Conservation (phyloP, 2,113 vertebrate genomes). For the Xenopus borealis region DNA sequence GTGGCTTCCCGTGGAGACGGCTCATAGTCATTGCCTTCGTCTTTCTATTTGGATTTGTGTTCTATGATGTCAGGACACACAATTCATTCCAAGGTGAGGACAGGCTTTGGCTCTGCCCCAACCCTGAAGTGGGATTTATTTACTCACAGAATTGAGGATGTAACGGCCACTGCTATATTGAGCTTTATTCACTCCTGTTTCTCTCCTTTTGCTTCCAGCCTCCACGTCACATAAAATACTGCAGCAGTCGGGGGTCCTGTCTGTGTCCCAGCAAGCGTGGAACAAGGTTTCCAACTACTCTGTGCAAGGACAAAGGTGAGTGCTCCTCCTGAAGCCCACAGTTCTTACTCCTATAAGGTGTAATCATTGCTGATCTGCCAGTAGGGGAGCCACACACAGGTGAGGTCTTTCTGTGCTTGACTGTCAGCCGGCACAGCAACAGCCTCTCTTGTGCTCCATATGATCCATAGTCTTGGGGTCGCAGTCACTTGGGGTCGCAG, state of each 20-base stretch:
- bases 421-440: no score
- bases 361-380: no score
- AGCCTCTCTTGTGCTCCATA: no score
- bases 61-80: slow-evolving; percentile 75
- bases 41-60: slow-evolving; percentile 68
- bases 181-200: slow-evolving; percentile 6
- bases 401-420: no score
- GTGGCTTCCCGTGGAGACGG: slow-evolving; percentile 74
- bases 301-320: slow-evolving; percentile 76
- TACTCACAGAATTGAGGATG: no score
- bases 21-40: slow-evolving; percentile 74
- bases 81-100: slow-evolving; percentile 76
- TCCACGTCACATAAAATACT: slow-evolving; percentile 63
- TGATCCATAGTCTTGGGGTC: no score
- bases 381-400: no score
- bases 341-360: no score
- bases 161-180: no score
- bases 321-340: slow-evolving; percentile 63
- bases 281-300: slow-evolving; percentile 67
- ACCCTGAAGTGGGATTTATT: no score
- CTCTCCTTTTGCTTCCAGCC: slow-evolving; percentile 50
- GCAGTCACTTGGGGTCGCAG: no score
- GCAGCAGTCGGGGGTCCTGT: slow-evolving; percentile 68
- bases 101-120: no score
- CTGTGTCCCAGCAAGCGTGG: slow-evolving; percentile 71